phyloP scores from a whole-genome alignment of 1,140 invertebrate species.

The Vollenhovia emeryi region DNA sequence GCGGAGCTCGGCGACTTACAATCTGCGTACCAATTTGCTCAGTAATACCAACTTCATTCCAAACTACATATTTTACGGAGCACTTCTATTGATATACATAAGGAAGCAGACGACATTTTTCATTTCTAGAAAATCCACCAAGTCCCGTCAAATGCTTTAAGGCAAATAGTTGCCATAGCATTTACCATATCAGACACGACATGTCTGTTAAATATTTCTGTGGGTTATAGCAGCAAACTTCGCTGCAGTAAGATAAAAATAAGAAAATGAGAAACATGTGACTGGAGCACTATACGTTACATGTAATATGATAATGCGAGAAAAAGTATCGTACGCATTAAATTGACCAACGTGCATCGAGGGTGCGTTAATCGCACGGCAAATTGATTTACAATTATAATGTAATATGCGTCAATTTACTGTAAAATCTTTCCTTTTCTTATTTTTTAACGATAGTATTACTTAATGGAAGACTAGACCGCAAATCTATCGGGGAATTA shows the following conservation, averaged over 20 bases:
- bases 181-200: background rate
- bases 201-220: conserved; percentile 6
- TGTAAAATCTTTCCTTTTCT: background rate
- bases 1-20: background rate
- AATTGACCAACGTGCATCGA: background rate
- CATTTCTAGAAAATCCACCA: background rate
- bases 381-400: background rate
- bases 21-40: background rate
- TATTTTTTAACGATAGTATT: conserved; percentile 23
- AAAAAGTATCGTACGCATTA: background rate
- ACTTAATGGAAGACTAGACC: conserved; percentile 27
- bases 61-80: background rate
- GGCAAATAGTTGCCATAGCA: background rate
- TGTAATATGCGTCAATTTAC: background rate
- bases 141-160: conserved; percentile 11
- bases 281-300: background rate
- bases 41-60: background rate
- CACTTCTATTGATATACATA: background rate
- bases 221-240: background rate
- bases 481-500: conserved; percentile 43
- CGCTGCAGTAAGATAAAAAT: background rate
- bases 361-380: background rate
- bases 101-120: background rate
- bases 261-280: background rate
- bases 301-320: background rate